phyloP scores from a whole-genome alignment of 2,113 vertebrate genomes.

The Muntiacus muntjak region DNA sequence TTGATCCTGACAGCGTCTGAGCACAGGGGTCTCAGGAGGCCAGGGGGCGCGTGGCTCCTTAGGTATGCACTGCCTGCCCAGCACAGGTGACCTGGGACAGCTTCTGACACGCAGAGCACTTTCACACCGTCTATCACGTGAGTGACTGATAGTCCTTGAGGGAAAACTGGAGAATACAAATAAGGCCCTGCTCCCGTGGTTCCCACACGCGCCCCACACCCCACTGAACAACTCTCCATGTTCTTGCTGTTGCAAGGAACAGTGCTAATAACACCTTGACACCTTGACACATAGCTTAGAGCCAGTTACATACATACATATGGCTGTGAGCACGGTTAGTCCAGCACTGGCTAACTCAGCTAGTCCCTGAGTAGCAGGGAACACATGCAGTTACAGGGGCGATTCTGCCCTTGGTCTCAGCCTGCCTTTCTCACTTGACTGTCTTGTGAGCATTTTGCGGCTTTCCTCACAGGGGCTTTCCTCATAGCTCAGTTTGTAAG shows the following conservation, averaged over 20 bases:
- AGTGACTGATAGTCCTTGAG: neutral
- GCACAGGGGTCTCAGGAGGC: neutral
- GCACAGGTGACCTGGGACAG: neutral
- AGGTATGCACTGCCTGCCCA: neutral
- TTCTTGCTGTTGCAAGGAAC: neutral
- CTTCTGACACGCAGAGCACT: too few species aligned
- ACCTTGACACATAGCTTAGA: rapidly evolving
- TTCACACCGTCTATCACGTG: too few species aligned
- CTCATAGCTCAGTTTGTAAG: neutral
- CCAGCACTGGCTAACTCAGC: neutral
- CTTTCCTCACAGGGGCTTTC: neutral
- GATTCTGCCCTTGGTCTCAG: neutral
- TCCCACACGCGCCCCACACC: rapidly evolving
- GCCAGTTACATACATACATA: rapidly evolving
- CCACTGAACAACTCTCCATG: neutral
- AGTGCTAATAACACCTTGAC: too few species aligned
- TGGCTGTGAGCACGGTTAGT: neutral
- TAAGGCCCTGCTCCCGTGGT: neutral
- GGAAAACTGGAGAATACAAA: neutral
- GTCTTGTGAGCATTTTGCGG: neutral
- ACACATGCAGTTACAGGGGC: rapidly evolving
- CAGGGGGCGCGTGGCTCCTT: neutral
- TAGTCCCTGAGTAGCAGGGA: neutral
- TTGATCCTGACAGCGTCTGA: neutral
- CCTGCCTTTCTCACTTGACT: neutral